Base-by-base conservation (phyloP, 2,797 vertebrate species). In the Thamnophis elegans region DNA sequence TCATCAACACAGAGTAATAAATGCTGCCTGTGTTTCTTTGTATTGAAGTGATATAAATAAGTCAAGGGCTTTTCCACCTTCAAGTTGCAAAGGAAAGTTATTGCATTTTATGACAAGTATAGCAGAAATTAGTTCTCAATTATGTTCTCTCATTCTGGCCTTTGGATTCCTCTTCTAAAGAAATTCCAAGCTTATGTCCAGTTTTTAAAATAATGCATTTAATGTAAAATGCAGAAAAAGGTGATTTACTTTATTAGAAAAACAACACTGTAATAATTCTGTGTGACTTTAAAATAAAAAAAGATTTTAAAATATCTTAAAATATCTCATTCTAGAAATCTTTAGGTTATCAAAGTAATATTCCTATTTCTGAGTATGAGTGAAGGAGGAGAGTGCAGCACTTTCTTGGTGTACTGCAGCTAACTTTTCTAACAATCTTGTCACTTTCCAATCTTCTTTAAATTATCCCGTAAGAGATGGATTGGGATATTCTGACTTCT, bases 391-490 rank as follows among this genome's bases (percentile, higher is more conserved):
- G 42, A 22, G 26, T 0, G 28, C 16, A 47, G 82, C 91, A 87
- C 28, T 91, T 53, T 2, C 12, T 51, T 9, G 53, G 56, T 55
- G 92, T 32, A 42, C 94, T 88, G 5, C 0, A 65, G 73, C 51
- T 73, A 58, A 89, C 60, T 94, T 59, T 95, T 96, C 68, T 88
- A 87, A 94, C 59, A 26, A 60, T 58, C 12, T 87, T 56, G 85
- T 92, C 89, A 82, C 65, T 94, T 95, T 95, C 92, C 92, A 88
- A 89, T 94, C 92, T 95, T 92, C 94, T 60, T 94, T 88, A 92
- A 95, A 92, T 93, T 92, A 94, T 36, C 26, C 91, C 89, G 90
- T 56, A 47, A 93, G 93, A 62, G 5, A 60, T 51, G 20, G 42
- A 82, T 87, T 60, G 58, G 28, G 53, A 91, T 54, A 91, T 92